phyloP scores from a whole-genome alignment of 2,888 invertebrate species.

The Strigamia transsilvanica region DNA sequence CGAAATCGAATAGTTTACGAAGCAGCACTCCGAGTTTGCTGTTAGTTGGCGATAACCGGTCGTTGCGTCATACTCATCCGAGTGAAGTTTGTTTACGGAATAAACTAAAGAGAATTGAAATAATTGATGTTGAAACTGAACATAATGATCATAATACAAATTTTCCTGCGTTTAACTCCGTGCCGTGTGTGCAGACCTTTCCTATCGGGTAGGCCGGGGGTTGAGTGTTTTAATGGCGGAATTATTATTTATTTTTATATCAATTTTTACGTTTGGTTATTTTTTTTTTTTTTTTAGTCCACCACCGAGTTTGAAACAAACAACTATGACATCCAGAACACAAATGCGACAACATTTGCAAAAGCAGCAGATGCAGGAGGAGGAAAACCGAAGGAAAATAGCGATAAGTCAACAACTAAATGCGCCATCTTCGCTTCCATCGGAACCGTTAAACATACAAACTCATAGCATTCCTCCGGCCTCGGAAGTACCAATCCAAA shows the following conservation, averaged over 20 bases:
- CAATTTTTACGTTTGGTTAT: not conserved
- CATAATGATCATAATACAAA: not conserved
- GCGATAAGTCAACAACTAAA: not conserved
- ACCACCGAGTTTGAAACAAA: conserved; percentile 44
- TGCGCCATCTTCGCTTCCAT: not conserved
- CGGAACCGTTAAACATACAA: conserved; percentile 16
- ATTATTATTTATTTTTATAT: not conserved
- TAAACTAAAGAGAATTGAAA: not conserved
- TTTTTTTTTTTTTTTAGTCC: conserved; percentile 33
- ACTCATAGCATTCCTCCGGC: not conserved
- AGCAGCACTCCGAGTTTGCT: conserved; percentile 51
- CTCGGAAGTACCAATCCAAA: conserved; percentile 43
- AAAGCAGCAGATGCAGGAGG: conserved; percentile 40
- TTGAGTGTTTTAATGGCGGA: not conserved
- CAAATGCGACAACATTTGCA: conserved; percentile 41
- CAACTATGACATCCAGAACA: conserved; percentile 49
- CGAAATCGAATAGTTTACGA: conserved; percentile 9
- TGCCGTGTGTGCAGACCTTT: not conserved
- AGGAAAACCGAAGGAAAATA: conserved; percentile 23
- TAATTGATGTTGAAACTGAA: not conserved
- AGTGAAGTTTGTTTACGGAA: not conserved
- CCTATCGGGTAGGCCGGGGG: not conserved
- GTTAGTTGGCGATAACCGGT: not conserved
- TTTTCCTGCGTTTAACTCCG: not conserved
- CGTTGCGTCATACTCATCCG: not conserved